phyloP scores from a whole-genome alignment of 2,113 vertebrate species.

The Callocephalon fimbriatum region DNA sequence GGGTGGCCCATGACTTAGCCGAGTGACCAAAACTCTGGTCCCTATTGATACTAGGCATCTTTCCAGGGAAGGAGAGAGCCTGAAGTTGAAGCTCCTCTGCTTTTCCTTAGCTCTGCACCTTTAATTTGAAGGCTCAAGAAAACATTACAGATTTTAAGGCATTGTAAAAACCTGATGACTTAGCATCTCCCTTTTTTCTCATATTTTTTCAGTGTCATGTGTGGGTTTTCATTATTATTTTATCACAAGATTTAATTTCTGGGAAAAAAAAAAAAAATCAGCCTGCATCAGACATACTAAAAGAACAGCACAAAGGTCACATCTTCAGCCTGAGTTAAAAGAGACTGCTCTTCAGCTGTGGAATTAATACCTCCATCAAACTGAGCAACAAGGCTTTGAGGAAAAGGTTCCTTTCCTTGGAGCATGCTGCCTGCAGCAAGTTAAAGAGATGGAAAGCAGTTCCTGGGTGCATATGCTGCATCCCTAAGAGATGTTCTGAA shows the following conservation, averaged over 20 bases:
- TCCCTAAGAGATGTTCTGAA: neutral
- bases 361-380: neutral
- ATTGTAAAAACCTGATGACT: neutral
- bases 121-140: neutral
- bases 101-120: neutral
- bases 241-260: neutral
- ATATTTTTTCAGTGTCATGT: neutral
- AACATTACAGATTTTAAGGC: neutral
- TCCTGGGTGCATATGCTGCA: neutral
- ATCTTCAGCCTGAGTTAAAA: neutral
- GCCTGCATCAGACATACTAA: neutral
- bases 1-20: neutral
- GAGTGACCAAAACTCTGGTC: neutral
- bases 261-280: conserved; percentile 12
- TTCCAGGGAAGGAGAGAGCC: neutral
- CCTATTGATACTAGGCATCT: neutral
- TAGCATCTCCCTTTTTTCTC: neutral
- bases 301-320: conserved; percentile 20
- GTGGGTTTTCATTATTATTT: neutral
- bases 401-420: neutral
- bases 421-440: neutral
- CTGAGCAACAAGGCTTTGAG: neutral
- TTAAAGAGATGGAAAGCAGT: neutral
- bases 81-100: neutral
- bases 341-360: neutral